phyloP scores from a whole-genome alignment of 2,113 vertebrate genomes.

The Microtus ochrogaster region DNA sequence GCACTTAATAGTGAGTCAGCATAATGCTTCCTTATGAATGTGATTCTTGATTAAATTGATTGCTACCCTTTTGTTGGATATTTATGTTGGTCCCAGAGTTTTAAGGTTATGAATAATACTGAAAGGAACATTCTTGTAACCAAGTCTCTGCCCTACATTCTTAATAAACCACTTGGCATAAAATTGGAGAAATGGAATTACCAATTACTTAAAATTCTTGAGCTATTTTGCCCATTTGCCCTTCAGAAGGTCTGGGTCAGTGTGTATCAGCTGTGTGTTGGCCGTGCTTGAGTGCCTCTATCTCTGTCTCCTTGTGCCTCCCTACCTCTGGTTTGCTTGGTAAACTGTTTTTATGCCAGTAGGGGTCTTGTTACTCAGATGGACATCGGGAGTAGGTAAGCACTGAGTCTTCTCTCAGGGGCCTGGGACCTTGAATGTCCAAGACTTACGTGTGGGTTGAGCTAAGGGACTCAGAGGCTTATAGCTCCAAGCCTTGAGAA shows the following conservation, averaged over 20 bases:
- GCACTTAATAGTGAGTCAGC: background rate
- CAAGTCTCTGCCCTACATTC: background rate
- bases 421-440: background rate
- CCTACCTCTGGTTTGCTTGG: background rate
- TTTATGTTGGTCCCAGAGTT: constrained; percentile 40
- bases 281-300: background rate
- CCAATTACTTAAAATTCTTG: constrained; percentile 9
- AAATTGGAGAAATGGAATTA: constrained; percentile 40
- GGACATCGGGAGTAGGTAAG: background rate
- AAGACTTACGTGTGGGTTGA: background rate
- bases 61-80: background rate
- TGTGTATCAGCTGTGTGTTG: background rate
- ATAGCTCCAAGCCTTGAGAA: background rate
- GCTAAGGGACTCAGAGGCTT: background rate
- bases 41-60: constrained; percentile 54
- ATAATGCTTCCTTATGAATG: constrained; percentile 31
- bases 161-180: constrained; percentile 35
- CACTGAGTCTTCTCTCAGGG: background rate
- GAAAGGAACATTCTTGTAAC: constrained; percentile 28
- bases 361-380: background rate
- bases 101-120: constrained; percentile 36
- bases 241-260: background rate
- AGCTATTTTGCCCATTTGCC: background rate
- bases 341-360: background rate
- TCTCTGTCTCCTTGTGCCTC: background rate